Evolutionary conservation across 2,797 vertebrate species (phyloP).

Genomic region (Selene dorsalis): DNA sequence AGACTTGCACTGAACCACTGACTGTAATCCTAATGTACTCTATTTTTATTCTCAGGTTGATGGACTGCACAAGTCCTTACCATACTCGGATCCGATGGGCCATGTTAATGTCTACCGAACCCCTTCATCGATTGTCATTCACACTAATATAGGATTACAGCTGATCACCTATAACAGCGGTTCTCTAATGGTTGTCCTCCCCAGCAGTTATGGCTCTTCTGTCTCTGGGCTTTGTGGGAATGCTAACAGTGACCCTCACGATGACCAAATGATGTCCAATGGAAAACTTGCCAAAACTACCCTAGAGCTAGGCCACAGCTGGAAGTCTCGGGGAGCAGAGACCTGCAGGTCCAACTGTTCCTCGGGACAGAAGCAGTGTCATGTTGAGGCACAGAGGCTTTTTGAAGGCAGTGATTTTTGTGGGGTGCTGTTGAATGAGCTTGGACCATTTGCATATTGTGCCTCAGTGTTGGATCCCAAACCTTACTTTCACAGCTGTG

Average conservation of each 20-base stretch:
- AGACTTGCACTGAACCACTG: neutral
- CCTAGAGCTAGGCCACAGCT: conserved; percentile 50
- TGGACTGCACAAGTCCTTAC: conserved; percentile 66
- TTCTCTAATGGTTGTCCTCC: conserved; percentile 73
- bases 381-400: conserved; percentile 30
- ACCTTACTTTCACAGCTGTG: conserved; percentile 73
- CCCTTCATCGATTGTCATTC: conserved; percentile 58
- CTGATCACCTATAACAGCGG: conserved; percentile 77
- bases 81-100: conserved; percentile 67
- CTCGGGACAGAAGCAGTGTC: conserved; percentile 61
- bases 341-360: conserved; percentile 59
- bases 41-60: conserved; percentile 71
- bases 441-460: conserved; percentile 78
- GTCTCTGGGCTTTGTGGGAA: conserved; percentile 84
- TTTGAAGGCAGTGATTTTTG: conserved; percentile 71
- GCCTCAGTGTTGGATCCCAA: conserved; percentile 60
- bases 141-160: conserved; percentile 74
- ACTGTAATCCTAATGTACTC: neutral
- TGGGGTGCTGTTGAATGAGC: conserved; percentile 65
- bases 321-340: conserved; percentile 67
- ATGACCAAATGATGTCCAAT: conserved; percentile 61
- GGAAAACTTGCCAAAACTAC: conserved; percentile 10
- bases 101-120: conserved; percentile 68
- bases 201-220: conserved; percentile 44
- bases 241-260: conserved; percentile 55